Evolutionary conservation across 2,888 invertebrate species (phyloP).

Genomic region (Harmothoe impar): DNA sequence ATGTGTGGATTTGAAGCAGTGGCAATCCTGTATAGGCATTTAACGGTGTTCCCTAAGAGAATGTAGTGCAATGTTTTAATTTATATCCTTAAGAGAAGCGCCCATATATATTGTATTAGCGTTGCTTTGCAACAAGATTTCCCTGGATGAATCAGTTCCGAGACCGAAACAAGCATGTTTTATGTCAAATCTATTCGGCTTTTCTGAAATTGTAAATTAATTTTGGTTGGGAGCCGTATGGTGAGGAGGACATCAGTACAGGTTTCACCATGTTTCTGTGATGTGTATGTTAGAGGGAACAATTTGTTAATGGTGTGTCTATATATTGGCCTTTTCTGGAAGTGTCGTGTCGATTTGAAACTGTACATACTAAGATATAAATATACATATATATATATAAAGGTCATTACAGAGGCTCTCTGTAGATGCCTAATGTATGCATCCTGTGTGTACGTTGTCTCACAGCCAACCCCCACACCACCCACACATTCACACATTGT

Average conservation of each 20-base stretch:
- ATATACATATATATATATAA: conserved; percentile 37
- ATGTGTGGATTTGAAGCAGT: neutral
- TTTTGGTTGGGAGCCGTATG: neutral
- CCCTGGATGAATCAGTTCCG: neutral
- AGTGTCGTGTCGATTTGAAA: conserved; percentile 7
- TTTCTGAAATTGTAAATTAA: too few species aligned
- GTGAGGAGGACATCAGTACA: neutral
- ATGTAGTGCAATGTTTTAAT: neutral
- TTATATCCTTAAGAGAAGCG: neutral
- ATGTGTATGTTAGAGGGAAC: conserved; percentile 23
- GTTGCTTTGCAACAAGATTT: neutral
- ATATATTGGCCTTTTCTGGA: conserved; percentile 21
- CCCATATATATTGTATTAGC: too few species aligned
- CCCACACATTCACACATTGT: neutral
- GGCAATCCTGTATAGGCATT: neutral
- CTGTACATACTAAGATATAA: neutral
- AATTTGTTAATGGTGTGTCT: neutral
- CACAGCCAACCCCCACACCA: conserved; percentile 4
- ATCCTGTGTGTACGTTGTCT: neutral
- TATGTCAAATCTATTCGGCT: neutral
- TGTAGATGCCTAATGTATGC: neutral
- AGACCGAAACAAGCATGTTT: neutral
- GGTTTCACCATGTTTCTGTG: conserved; percentile 50
- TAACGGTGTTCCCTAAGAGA: neutral
- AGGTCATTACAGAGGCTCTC: conserved; percentile 7